Evolutionary conservation across 2,113 vertebrate species (phyloP), one percentile per base, ranked within the genome.

Genomic region (Trematocara stigmaticum): DNA sequence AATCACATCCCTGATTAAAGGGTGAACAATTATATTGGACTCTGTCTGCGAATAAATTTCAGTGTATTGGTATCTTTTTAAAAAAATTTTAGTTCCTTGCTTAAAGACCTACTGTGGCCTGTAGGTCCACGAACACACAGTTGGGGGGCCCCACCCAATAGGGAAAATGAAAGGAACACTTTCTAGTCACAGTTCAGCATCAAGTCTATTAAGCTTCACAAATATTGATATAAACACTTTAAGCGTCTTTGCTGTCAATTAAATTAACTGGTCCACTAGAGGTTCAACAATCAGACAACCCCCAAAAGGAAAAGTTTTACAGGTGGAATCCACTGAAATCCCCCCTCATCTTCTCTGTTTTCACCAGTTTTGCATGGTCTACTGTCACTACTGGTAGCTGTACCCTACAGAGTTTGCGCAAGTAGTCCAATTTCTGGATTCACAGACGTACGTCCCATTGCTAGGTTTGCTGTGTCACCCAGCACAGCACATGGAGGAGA

Each of bases 81-180:
- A 2, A 0, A 0, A 6, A 23, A 7, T 16, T 59, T 8, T 1
- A 40, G 11, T 23, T 71, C 38, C 66, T 40, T 23, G 3, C 13
- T 74, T 47, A 29, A 49, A 45, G 66, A 13, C 35, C n/a, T 20
- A 12, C 35, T 20, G 31, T 20, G 34, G 1, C 53, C 1, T 26
- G 20, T 0, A 35, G n/a, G 4, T 4, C 61, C 55, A 57, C 8
- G 34, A 0, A 13, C 35, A 2, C n/a, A 15, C 61, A 42, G 64
- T 26, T 69, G 13, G n/a, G 26, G 47, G 16, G 8, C 0, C 26
- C 26, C 13, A 31, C 56, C 26, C 26, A 59, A 31, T 29, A 31
- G 9, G 57, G 9, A 34, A 6, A 34, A 61, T 0, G 0, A 6
- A 61, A 35, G 29, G 8, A 0, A 35, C 1, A 0, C 56, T 16